phyloP scores from a whole-genome alignment of 2,797 vertebrate species.

The Prionace glauca region DNA sequence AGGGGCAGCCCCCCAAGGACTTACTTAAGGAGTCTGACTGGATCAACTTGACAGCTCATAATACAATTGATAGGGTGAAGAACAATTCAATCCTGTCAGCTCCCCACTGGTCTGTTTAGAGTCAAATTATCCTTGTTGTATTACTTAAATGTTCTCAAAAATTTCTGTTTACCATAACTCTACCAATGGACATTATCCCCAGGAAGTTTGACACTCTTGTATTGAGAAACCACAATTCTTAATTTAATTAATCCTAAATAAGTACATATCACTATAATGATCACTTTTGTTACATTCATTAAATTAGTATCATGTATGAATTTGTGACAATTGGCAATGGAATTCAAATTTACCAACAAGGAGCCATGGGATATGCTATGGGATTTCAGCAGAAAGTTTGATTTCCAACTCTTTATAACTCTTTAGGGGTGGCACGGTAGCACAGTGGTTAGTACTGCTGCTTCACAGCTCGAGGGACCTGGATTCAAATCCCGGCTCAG shows the following conservation, averaged over 20 bases:
- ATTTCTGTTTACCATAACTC: neutral
- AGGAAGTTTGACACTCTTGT: neutral
- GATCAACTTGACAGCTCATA: neutral
- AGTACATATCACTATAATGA: neutral
- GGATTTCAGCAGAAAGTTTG: neutral
- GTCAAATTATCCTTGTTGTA: neutral
- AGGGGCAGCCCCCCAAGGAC: too few species aligned
- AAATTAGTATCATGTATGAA: neutral
- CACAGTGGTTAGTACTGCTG: too few species aligned
- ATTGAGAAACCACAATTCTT: neutral
- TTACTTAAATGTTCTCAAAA: neutral
- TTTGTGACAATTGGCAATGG: neutral
- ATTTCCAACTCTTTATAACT: neutral
- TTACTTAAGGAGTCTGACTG: neutral
- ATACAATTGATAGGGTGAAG: neutral
- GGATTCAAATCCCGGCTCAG: too few species aligned
- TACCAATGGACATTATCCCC: neutral
- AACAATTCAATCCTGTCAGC: neutral
- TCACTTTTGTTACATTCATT: neutral
- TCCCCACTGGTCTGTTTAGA: neutral
- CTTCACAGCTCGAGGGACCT: too few species aligned
- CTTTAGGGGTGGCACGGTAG: too few species aligned
- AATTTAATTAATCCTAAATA: neutral
- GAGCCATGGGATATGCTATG: too few species aligned
- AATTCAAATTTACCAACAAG: neutral